phyloP scores from a whole-genome alignment of 2,797 vertebrate species.

The Characodon lateralis region DNA sequence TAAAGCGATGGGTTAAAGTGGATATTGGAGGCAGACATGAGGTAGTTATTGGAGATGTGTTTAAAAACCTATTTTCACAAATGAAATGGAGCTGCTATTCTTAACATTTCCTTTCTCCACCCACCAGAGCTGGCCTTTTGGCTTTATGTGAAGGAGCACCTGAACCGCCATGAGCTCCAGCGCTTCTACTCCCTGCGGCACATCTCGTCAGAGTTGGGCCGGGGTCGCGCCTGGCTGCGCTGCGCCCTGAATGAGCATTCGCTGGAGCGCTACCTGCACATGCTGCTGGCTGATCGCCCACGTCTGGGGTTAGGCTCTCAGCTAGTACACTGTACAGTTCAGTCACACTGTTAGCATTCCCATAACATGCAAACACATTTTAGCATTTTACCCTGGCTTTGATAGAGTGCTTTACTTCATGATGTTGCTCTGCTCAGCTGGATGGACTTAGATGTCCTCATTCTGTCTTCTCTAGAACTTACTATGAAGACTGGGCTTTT shows the following conservation, averaged over 20 bases:
- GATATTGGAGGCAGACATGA: constrained; percentile 3
- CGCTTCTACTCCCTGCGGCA: constrained; percentile 91
- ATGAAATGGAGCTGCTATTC: neutral
- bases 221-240: constrained; percentile 95
- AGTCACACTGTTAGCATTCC: neutral
- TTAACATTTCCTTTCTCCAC: neutral
- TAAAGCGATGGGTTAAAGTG: constrained; percentile 1
- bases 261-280: constrained; percentile 92
- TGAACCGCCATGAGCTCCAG: constrained; percentile 94
- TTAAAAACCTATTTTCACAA: constrained; percentile 5
- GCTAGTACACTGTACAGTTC: neutral
- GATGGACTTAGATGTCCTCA: neutral
- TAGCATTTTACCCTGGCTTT: neutral
- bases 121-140: constrained; percentile 86
- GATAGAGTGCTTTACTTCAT: neutral
- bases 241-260: constrained; percentile 97
- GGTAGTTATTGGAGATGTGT: constrained; percentile 28
- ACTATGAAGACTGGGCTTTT: constrained; percentile 99
- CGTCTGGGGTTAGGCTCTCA: constrained; percentile 84
- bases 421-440: neutral
- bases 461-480: constrained; percentile 80
- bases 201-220: constrained; percentile 89
- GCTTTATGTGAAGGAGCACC: constrained; percentile 94
- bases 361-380: neutral
- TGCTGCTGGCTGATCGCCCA: constrained; percentile 87